These are phyloP conservation scores for Rhinopomastus cyanomelas DNA, from an alignment of 2,113 vertebrate species.

Conservation along the genomic window DNA sequence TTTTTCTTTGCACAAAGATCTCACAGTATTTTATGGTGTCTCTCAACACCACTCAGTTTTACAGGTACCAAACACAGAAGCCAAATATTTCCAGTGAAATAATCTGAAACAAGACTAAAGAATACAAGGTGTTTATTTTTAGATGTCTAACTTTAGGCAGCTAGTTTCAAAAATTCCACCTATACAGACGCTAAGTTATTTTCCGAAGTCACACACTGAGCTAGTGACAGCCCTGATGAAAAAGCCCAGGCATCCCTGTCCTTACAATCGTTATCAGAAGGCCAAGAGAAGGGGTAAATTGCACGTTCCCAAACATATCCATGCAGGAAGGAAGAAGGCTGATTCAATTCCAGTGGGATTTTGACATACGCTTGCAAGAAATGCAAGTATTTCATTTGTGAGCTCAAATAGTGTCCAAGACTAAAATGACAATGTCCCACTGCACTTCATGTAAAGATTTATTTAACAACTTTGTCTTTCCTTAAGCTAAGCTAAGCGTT, in stretches of 20 bases:
- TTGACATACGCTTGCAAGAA: background rate
- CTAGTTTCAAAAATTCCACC: constrained; percentile 18
- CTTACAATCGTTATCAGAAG: constrained; percentile 8
- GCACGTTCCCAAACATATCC: background rate
- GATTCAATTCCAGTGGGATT: background rate
- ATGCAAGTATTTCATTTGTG: background rate
- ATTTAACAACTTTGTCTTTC: background rate
- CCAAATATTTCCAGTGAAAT: background rate
- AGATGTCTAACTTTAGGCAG: constrained; percentile 31
- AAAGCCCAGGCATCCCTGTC: constrained; percentile 9
- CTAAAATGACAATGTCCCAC: background rate
- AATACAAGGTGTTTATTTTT: constrained; percentile 30
- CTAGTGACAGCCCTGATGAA: constrained; percentile 19
- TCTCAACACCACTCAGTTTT: background rate
- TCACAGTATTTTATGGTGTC: background rate
- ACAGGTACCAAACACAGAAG: background rate
- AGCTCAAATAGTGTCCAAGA: background rate
- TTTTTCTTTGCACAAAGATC: background rate
- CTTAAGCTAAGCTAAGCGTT: background rate
- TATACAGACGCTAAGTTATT: background rate
- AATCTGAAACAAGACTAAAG: background rate
- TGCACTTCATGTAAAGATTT: background rate
- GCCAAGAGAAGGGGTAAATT: background rate
- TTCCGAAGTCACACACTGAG: background rate
- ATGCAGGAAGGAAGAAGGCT: constrained; percentile 11